phyloP scores from a whole-genome alignment of 2,888 invertebrate genomes.

The Cylindroiulus punctatus region DNA sequence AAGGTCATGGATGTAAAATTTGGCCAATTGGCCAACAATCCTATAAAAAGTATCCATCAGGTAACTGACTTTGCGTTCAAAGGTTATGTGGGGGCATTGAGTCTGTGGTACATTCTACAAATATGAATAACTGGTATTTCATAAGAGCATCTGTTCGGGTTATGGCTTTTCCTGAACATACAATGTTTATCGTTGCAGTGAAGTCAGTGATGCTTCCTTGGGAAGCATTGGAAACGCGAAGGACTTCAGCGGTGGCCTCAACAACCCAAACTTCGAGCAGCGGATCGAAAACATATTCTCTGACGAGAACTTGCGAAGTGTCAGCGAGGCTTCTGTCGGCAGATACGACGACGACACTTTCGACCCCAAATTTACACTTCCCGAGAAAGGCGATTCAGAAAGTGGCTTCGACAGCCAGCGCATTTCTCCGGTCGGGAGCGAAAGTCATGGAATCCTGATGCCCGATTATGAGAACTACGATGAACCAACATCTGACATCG shows the following conservation, averaged over 20 bases:
- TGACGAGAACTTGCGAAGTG: not conserved
- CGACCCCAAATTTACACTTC: not conserved
- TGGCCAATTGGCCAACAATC: too few species aligned
- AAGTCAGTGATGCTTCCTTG: not conserved
- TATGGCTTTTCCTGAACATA: too few species aligned
- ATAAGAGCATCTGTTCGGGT: too few species aligned
- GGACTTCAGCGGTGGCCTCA: conserved; percentile 31
- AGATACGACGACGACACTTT: not conserved
- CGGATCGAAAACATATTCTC: not conserved
- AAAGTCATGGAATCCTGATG: not conserved
- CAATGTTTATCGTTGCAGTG: not conserved
- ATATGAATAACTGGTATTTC: too few species aligned
- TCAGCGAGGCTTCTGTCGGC: not conserved
- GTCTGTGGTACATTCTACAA: too few species aligned
- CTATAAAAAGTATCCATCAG: too few species aligned
- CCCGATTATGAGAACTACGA: not conserved
- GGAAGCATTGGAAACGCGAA: not conserved
- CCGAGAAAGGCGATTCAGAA: not conserved
- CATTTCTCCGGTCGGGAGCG: not conserved
- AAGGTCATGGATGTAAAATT: too few species aligned
- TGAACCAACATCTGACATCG: not conserved
- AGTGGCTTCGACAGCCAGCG: not conserved
- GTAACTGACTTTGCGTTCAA: too few species aligned
- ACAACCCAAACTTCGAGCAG: conserved; percentile 39
- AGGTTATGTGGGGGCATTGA: too few species aligned